These are phyloP conservation scores for Phylloscopus trochiloides DNA, from an alignment of 2,113 vertebrate genomes.

Conservation along the genomic window DNA sequence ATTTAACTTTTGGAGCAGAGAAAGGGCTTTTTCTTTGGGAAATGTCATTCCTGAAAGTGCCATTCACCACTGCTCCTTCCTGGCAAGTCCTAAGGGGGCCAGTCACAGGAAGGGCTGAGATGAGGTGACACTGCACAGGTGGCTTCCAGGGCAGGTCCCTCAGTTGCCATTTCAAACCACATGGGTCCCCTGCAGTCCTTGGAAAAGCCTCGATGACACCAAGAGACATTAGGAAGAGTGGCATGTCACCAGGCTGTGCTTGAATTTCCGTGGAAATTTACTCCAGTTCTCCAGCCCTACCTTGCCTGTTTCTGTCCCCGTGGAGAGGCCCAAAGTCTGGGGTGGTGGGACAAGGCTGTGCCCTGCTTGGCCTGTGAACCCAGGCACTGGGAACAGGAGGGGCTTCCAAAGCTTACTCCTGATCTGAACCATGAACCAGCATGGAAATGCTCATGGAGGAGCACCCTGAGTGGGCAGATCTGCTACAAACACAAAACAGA, in stretches of 20 bases:
- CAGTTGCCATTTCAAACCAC: accelerated
- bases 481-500: background rate
- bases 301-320: background rate
- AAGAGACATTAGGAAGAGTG: background rate
- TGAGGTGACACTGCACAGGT: background rate
- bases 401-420: background rate
- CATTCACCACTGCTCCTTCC: background rate
- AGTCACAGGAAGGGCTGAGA: background rate
- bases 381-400: background rate
- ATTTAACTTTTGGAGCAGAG: background rate
- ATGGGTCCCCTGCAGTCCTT: background rate
- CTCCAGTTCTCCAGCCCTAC: background rate
- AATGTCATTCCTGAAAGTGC: background rate
- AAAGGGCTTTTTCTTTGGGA: background rate
- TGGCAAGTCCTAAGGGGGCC: background rate
- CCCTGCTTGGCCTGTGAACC: background rate
- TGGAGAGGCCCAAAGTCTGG: background rate
- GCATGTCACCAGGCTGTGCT: accelerated
- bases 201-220: background rate
- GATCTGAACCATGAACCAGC: background rate
- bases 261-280: accelerated
- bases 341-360: background rate
- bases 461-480: background rate
- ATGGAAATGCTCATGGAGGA: background rate
- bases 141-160: background rate